Evolutionary conservation across 2,113 vertebrate species (phyloP), one percentile per base, ranked within the genome.

Genomic region (Argyrosomus japonicus): DNA sequence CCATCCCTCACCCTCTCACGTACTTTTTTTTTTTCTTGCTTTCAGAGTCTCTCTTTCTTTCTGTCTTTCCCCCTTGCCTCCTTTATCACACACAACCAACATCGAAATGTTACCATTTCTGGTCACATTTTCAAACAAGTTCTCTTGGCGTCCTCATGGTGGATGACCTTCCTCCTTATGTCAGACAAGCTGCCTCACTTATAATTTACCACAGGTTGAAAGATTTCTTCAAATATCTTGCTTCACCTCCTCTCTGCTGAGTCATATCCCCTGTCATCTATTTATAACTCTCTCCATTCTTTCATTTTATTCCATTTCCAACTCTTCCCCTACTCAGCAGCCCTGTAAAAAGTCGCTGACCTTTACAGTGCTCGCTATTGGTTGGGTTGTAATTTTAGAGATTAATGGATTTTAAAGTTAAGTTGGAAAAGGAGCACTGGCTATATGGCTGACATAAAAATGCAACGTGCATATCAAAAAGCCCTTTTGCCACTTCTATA

Each of bases 271-370:
- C 36, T 50, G n/a, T 71, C 62, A 57, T 14, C 21, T 78, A 48
- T 82, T 68, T 71, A 51, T 63, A 75, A 65, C 45, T 70, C 40
- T 58, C 50, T 77, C 15, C 7, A 75, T 70, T 84, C 27, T 70
- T 51, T 75, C 25, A 65, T 61, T 86, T 72, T 54, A 65, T 76
- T 70, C 27, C 54, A 64, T 43, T 32, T 72, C 32, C 62, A 75
- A 36, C 51, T 47, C 60, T 48, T n/a, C 50, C 64, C 7, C 21
- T 7, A 40, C 51, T 71, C 36, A 27, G 63, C 68, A 67, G 10
- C 10, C 21, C 23, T 48, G 43, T 61, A 23, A 58, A 87, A 80
- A 75, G 63, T 72, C 17, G 6, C 25, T 65, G 45, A n/a, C 40
- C 14, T 25, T 77, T 75, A 43, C 58, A 68, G 6, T 40, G 54